These are phyloP conservation scores for Marmota flaviventris DNA, from an alignment of 2,113 vertebrate genomes.

Conservation along the genomic window DNA sequence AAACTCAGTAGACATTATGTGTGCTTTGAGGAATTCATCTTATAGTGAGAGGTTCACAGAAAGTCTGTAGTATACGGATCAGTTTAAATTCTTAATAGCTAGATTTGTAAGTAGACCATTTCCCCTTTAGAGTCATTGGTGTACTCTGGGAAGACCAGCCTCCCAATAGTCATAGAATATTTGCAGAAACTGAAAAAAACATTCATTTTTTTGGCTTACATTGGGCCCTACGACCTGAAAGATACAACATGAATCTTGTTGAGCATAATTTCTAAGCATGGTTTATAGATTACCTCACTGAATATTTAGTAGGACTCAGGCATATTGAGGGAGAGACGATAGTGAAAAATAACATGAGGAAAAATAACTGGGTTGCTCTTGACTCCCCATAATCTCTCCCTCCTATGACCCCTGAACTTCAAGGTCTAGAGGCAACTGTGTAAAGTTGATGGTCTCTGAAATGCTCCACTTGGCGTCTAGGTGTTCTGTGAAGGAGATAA, in stretches of 20 bases:
- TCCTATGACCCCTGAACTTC: background rate
- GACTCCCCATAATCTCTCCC: background rate
- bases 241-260: background rate
- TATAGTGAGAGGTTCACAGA: background rate
- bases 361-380: background rate
- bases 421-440: background rate
- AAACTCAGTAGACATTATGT: background rate
- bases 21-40: background rate
- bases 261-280: background rate
- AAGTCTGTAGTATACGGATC: background rate
- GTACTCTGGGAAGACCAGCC: background rate
- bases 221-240: background rate
- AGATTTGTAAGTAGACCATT: background rate
- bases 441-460: background rate
- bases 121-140: background rate
- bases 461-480: background rate
- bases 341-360: background rate
- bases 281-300: too few relatives aligned
- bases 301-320: background rate
- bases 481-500: background rate
- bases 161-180: background rate
- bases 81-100: background rate
- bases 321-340: background rate
- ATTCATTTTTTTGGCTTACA: background rate
- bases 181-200: background rate